phyloP scores from a whole-genome alignment of 2,113 vertebrate genomes.

The Oenanthe oenanthe region DNA sequence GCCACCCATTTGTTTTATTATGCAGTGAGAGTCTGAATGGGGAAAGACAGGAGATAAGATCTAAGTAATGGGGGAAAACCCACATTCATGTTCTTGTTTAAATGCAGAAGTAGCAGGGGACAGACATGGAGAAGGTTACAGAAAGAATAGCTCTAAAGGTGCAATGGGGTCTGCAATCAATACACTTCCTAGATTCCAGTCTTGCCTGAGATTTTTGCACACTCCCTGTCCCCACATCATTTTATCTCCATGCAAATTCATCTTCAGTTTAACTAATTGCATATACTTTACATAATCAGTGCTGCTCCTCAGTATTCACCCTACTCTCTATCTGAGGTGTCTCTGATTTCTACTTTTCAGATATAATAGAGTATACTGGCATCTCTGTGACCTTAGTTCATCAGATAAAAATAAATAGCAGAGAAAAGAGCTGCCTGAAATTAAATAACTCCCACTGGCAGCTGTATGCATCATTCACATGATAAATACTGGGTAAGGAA shows the following conservation, averaged over 20 bases:
- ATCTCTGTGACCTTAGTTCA: neutral
- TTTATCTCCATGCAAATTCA: neutral
- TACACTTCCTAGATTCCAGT: neutral
- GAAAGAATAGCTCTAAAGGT: neutral
- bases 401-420: neutral
- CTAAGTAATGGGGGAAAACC: neutral
- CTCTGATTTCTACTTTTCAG: neutral
- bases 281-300: neutral
- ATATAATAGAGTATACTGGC: neutral
- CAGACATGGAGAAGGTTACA: neutral
- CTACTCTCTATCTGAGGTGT: neutral
- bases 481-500: neutral
- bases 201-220: neutral
- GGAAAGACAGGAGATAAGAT: neutral
- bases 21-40: neutral
- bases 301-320: neutral
- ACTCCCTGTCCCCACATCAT: neutral
- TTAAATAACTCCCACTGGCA: neutral
- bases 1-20: neutral
- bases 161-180: neutral
- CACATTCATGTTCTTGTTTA: neutral
- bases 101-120: neutral
- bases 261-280: neutral
- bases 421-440: slow-evolving; percentile 4
- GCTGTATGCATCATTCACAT: neutral